phyloP scores from a whole-genome alignment of 2,888 invertebrate species.

The Choreutis nemorana region DNA sequence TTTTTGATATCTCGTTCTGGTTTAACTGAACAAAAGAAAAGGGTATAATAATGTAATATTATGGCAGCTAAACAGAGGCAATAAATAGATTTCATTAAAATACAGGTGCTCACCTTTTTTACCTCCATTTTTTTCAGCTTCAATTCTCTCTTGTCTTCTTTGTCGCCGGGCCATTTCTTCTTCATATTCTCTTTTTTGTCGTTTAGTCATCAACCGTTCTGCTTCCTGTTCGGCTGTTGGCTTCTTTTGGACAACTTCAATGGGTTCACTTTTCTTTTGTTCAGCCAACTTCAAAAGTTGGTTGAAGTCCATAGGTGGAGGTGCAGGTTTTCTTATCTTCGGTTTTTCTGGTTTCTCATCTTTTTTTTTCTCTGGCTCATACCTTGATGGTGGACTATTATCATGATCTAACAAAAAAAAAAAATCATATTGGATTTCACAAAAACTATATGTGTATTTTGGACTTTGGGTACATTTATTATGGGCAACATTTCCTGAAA shows the following conservation, averaged over 20 bases:
- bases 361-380: conserved; percentile 41
- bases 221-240: conserved; percentile 59
- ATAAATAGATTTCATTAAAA: too few relatives aligned
- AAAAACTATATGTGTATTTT: too few relatives aligned
- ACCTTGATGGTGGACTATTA: conserved; percentile 38
- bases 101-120: conserved; percentile 33
- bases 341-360: conserved; percentile 59
- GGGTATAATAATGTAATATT: conserved; percentile 1
- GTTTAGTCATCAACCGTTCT: conserved; percentile 81
- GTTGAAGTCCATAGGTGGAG: conserved; percentile 81
- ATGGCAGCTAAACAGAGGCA: too few relatives aligned
- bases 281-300: conserved; percentile 83
- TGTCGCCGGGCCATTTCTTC: conserved; percentile 74
- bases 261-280: conserved; percentile 82
- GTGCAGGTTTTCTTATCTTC: conserved; percentile 68
- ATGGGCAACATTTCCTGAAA: too few relatives aligned
- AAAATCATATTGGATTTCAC: too few relatives aligned
- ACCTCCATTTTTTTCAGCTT: conserved; percentile 31
- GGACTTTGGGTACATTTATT: too few relatives aligned
- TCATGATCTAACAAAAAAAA: too few relatives aligned
- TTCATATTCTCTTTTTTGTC: conserved; percentile 78
- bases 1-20: conserved; percentile 38
- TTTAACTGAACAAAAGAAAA: conserved; percentile 15
- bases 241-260: conserved; percentile 50
- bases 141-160: conserved; percentile 41